Evolutionary conservation across 2,797 vertebrate genomes (phyloP).

Genomic region (Delichon dasypus): DNA sequence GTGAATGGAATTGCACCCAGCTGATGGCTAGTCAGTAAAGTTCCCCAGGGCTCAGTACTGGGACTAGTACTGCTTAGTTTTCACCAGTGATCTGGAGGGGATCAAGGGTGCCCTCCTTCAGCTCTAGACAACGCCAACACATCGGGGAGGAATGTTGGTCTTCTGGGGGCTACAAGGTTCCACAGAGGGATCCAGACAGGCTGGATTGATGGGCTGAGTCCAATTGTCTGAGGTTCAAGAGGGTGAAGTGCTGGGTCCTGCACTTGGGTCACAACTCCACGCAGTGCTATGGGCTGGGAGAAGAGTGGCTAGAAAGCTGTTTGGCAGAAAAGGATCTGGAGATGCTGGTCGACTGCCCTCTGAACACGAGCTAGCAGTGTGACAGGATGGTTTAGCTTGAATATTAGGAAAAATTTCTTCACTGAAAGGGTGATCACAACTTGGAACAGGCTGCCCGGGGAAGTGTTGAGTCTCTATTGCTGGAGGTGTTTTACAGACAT

Average conservation of each 20-base stretch:
- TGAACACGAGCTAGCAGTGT: not conserved
- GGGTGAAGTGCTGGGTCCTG: not conserved
- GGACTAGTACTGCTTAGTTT: not conserved
- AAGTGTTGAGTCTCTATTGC: not conserved
- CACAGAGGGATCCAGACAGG: not conserved
- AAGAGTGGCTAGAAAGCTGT: not conserved
- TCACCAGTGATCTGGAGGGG: not conserved
- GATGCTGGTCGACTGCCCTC: fast-evolving
- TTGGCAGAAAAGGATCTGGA: not conserved
- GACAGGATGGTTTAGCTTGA: not conserved
- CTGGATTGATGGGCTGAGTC: not conserved
- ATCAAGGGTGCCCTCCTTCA: not conserved
- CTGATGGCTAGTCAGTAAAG: not conserved
- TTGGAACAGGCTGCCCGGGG: not conserved
- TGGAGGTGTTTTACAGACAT: not conserved
- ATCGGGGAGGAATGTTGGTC: not conserved
- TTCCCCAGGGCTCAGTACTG: not conserved
- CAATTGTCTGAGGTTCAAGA: fast-evolving
- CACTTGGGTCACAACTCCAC: not conserved
- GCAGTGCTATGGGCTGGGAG: not conserved
- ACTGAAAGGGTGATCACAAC: not conserved
- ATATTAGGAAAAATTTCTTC: not conserved
- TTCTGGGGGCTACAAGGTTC: not conserved
- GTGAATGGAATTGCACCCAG: not conserved
- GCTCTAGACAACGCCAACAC: not conserved